Base-by-base conservation (phyloP, 2,888 invertebrate genomes). In the Catocala nupta region DNA sequence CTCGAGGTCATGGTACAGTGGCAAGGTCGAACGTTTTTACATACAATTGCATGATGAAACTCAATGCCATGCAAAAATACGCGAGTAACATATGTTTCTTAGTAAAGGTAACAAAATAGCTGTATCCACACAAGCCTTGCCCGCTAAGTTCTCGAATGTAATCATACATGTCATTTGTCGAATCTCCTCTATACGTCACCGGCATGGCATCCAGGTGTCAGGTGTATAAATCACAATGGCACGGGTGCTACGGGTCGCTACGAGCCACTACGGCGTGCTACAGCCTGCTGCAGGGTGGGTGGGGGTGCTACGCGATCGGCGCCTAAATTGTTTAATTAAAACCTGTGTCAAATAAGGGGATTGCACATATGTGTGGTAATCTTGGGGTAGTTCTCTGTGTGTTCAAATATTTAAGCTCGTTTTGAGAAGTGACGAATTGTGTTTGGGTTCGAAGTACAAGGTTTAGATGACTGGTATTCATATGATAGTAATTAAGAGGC, bases 101-200 rank as follows among this genome's bases (percentile, higher is more conserved):
- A 25, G 25, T 25, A 25, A 25, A 4, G 25, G 25, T 25, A 25
- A 25, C 25, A 25, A 25, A 25, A 25, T 4, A 25, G 25, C 25
- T 25, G 25, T 9, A 0, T 63, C 59, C 55, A 60, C 36, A 63
- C 52, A 16, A 58, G 10, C 42, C 11, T 16, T 49, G 11, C 52
- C 43, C 54, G 25, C 49, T 36, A 65, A 77, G 70, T 78, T 77
- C 71, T 79, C 72, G 63, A 73, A 77, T 79, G 71, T 84, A 85
- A 84, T 81, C 85, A 82, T 73, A 80, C 75, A 68, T 83, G 82
- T 83, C 81, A 87, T 87, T 86, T 84, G 81, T 84, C 79, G 78
- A 70, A 77, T 78, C 77, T 80, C 73, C 58, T 68, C 70, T 60
- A 75, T 77, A 80, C 67, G 72, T 75, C 77, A 77, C 62, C 64